Conservation (phyloP, 2,797 vertebrate species). For the Tokudaia muenninki region DNA sequence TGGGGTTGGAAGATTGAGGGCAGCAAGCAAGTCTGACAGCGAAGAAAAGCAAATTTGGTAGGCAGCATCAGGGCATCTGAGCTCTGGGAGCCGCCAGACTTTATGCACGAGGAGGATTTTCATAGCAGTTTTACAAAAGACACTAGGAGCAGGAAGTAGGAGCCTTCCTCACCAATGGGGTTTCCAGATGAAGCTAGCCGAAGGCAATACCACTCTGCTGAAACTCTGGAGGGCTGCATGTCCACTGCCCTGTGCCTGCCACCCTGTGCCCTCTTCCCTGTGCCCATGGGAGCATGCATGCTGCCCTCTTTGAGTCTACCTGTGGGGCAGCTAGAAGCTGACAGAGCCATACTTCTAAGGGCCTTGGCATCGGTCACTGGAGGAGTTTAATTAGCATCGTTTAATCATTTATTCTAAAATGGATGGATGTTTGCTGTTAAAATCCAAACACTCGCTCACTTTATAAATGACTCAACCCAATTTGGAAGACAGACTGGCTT, state of each 20-base stretch:
- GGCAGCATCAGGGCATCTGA: background rate
- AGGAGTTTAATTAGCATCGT: conserved; percentile 73
- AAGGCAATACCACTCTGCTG: background rate
- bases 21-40: no score
- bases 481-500: conserved; percentile 69
- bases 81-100: background rate
- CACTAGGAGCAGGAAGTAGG: rapidly evolving
- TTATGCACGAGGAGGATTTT: background rate
- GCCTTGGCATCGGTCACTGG: conserved; percentile 26
- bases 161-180: no score
- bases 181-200: background rate
- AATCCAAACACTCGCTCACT: conserved; percentile 68
- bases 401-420: conserved; percentile 74
- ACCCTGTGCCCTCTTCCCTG: background rate
- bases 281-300: background rate
- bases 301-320: background rate
- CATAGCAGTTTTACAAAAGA: background rate
- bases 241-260: background rate
- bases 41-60: background rate
- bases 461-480: conserved; percentile 65
- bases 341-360: background rate
- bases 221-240: background rate
- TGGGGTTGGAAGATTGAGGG: no score
- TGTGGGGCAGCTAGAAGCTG: background rate
- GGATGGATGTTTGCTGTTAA: conserved; percentile 68